Base-by-base conservation (phyloP, 2,797 vertebrate genomes). In the Vultur gryphus region DNA sequence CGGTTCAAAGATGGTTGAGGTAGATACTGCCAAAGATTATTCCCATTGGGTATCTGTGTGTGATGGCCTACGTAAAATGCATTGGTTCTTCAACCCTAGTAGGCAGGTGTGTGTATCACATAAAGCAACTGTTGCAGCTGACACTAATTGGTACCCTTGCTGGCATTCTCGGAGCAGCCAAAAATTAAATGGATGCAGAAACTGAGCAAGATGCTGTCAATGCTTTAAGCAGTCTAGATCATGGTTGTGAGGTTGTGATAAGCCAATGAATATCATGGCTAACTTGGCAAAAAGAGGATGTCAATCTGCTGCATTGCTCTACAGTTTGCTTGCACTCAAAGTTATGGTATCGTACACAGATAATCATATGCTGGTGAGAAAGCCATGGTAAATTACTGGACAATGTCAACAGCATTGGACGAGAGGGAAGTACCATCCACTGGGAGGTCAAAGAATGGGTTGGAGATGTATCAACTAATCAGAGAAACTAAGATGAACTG, bases 61-160 rank as follows among this genome's bases (percentile, higher is more conserved):
- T 94, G 95, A 93, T 97, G 95, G 89, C 57, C 90, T 86, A 41
- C 87, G 72, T 80, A 58, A 97, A 96, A 93, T 72, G 57, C 52
- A 51, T 62, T 2, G 57, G 10, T 81, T 81, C 72, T 61, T 35
- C 54, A 67, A 5, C 54, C 35, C 43, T 69, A 15, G 23, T 43
- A 44, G 94, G 92, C 93, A 97, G 93, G 79, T 95, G 94, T 69
- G 58, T 90, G 26, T 48, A 72, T 91, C 90, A 52, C 54, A 10
- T 7, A 57, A n/a, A 90, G 90, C 88, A 90, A 89, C 89, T 92
- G 86, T 77, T 87, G 29, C 29, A 84, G 84, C 87, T 96, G 93
- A 92, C 89, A 84, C 86, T 95, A 89, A 94, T 85, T 95, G 86
- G 57, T 92, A n/a, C 65, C 44, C 61, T 95, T 65, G 89, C 87